Percentiles rank a stretch among this genome's conserved stretches.
phyloP scores from a whole-genome alignment of 2,797 vertebrate genomes.

The Sebastes reedi region DNA sequence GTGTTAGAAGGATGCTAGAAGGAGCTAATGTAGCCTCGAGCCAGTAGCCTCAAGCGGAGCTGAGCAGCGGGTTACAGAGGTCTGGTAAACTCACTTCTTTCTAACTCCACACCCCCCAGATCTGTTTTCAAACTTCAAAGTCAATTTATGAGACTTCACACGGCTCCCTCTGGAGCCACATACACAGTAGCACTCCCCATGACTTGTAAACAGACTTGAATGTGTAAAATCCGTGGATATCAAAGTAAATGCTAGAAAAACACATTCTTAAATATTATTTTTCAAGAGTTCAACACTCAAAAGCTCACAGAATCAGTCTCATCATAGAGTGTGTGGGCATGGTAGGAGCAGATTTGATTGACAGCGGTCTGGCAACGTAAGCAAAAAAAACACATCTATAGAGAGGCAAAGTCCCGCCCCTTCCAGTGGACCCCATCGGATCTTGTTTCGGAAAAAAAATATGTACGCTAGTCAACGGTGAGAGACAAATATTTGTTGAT shows the following conservation, averaged over 20 bases:
- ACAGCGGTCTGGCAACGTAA: no score
- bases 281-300: background rate
- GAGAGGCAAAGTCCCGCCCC: no score
- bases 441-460: no score
- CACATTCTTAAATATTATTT: background rate
- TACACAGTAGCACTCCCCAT: no score
- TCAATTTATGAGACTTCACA: background rate
- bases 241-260: background rate
- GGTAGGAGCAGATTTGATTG: no score
- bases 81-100: background rate
- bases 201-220: background rate
- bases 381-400: no score
- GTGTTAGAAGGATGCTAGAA: no score
- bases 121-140: background rate
- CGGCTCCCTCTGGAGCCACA: background rate
- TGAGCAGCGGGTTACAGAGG: no score
- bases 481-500: no score
- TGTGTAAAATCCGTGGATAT: background rate
- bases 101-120: background rate
- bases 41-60: background rate
- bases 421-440: no score
- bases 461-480: no score
- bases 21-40: background rate
- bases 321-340: background rate
- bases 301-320: background rate